These are phyloP conservation scores for Leptothorax acervorum DNA, from an alignment of 2,888 invertebrate species.

Conservation along the genomic window DNA sequence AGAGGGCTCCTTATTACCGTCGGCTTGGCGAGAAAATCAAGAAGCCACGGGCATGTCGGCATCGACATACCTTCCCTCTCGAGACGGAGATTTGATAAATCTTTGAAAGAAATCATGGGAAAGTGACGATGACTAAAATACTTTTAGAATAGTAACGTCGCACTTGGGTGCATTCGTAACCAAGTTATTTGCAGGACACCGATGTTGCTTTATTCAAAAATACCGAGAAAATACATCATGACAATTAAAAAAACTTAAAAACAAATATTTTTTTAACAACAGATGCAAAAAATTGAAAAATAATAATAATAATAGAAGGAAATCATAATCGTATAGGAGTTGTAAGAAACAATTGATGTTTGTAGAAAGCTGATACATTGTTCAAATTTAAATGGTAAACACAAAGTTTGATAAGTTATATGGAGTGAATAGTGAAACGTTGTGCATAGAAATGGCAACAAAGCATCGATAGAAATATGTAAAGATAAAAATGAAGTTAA, in stretches of 20 bases:
- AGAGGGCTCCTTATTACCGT: conserved; percentile 67
- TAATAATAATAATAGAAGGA: background rate
- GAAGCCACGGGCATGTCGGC: conserved; percentile 63
- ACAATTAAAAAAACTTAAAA: background rate
- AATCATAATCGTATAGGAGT: background rate
- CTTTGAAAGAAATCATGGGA: conserved; percentile 54
- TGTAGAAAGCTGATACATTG: background rate
- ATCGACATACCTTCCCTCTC: conserved; percentile 45
- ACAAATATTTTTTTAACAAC: background rate
- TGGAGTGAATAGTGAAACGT: background rate
- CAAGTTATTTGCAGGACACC: background rate
- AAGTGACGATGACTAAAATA: conserved; percentile 18
- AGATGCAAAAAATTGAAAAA: background rate
- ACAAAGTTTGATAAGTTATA: background rate
- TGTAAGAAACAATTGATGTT: background rate
- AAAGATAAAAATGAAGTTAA: conserved; percentile 9
- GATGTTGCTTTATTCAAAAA: background rate
- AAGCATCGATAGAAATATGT: background rate
- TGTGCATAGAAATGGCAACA: background rate
- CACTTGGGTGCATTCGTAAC: background rate
- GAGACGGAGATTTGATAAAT: conserved; percentile 53
- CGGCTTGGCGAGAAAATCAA: conserved; percentile 59
- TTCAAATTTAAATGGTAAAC: background rate
- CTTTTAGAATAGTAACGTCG: conserved; percentile 14
- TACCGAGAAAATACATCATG: background rate